Percentiles rank a stretch among this genome's conserved stretches.
Conservation (phyloP, 2,113 vertebrate species). For the Thunnus maccoyii region DNA sequence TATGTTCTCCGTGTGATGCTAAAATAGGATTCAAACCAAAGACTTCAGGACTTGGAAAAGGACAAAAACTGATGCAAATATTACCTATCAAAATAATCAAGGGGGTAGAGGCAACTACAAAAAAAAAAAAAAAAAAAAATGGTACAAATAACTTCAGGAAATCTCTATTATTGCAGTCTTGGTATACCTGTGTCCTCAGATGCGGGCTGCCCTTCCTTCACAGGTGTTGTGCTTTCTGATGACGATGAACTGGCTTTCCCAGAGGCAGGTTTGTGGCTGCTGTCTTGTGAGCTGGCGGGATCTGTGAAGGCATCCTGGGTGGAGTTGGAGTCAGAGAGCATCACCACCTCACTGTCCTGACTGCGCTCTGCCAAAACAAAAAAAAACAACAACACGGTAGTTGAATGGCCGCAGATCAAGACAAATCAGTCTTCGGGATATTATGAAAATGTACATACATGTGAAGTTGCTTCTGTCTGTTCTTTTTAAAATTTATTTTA, state of each 20-base stretch:
- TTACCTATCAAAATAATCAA: neutral
- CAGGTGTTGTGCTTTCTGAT: conserved; percentile 82
- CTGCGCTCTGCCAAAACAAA: conserved; percentile 90
- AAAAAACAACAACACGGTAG: conserved; percentile 35
- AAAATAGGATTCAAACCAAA: conserved; percentile 3
- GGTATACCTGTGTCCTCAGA: conserved; percentile 88
- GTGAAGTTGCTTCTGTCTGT: neutral
- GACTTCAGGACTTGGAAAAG: neutral
- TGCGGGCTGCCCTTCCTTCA: conserved; percentile 85
- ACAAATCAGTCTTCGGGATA: conserved; percentile 18
- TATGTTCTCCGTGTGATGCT: conserved; percentile 63
- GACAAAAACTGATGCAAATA: neutral
- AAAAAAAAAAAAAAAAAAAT: no score
- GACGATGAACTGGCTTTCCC: conserved; percentile 86
- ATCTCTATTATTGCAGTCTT: neutral
- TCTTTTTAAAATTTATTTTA: neutral
- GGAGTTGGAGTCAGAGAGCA: conserved; percentile 97
- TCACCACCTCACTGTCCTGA: conserved; percentile 94
- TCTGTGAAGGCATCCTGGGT: conserved; percentile 96
- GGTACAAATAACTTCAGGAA: no score
- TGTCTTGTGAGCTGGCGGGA: conserved; percentile 91
- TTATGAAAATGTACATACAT: conserved; percentile 4
- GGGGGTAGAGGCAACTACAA: no score
- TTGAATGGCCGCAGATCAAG: conserved; percentile 8
- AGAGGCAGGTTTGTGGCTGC: conserved; percentile 86